Evolutionary conservation across 2,113 vertebrate genomes (phyloP).

Genomic region (Heterocephalus glaber): DNA sequence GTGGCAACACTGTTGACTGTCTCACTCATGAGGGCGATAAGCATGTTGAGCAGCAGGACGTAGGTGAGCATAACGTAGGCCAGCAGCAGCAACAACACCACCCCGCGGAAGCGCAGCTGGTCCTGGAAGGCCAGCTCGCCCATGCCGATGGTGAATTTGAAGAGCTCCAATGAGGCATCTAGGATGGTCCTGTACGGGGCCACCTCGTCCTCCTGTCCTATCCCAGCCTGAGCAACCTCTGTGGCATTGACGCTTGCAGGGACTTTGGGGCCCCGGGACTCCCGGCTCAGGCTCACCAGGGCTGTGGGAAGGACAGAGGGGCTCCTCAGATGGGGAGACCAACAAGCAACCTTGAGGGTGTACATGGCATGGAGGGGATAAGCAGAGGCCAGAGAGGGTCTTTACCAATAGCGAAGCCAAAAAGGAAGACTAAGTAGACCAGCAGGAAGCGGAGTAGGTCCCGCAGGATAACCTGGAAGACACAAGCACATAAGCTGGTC

Average conservation of each 20-base stretch:
- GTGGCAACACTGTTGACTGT: conserved; percentile 89
- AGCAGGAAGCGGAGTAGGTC: conserved; percentile 95
- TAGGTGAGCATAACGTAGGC: conserved; percentile 95
- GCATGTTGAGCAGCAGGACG: conserved; percentile 97
- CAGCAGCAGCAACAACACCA: conserved; percentile 93
- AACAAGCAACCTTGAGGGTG: neutral
- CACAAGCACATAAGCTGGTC: neutral
- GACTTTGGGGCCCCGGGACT: conserved; percentile 47
- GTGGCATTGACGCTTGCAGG: neutral
- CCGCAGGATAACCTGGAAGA: conserved; percentile 93
- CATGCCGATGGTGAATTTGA: conserved; percentile 99
- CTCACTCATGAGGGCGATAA: conserved; percentile 92
- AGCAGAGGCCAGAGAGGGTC: neutral
- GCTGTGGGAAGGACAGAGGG: neutral
- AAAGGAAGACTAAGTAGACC: conserved; percentile 95
- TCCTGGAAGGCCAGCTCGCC: conserved; percentile 95
- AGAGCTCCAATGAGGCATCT: conserved; percentile 92
- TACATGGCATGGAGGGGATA: neutral
- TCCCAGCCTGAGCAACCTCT: accelerated
- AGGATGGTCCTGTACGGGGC: conserved; percentile 85
- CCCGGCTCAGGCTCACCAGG: conserved; percentile 90
- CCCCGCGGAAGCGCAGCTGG: conserved; percentile 87
- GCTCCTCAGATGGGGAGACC: neutral
- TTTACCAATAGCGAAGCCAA: conserved; percentile 96
- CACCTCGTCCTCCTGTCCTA: accelerated